Evolutionary conservation across 1,140 invertebrate species (phyloP), one percentile per base, ranked within the genome.

Genomic region (Chymomyza costata): DNA sequence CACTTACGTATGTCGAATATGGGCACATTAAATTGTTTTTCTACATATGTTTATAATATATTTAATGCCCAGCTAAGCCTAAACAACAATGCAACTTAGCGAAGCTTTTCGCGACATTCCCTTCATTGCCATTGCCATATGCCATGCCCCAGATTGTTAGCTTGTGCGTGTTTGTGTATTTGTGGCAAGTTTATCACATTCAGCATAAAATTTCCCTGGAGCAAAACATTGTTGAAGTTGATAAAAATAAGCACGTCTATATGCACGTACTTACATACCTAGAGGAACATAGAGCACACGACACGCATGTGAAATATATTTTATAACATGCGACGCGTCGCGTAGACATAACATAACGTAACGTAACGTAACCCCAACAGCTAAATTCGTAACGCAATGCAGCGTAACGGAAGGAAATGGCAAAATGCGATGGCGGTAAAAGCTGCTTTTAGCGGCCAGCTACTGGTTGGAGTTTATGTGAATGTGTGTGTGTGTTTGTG

Each of bases 181-280:
- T 16, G 30, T 31, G 35, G 31, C 55, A 49, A 67, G 71, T 78
- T 67, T 78, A 78, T 78, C 66, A 67, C 46, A 67, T 65, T 63
- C 60, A 59, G 54, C 63, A 65, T 62, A 65, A n/a, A 65, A 65
- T 62, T 67, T 70, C 56, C 67, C 67, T 34, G 53, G 43, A 60
- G 65, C 65, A 60, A 73, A 73, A 62, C 53, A 68, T 60, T 76
- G 76, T 65, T 71, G 34, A 76, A 80, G 66, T 71, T 68, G 76
- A 65, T 71, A 68, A 67, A 68, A 82, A 82, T 68, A 65, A 71
- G 60, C 76, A 82, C 78, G 76, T 82, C 68, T 74, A 82, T 68
- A 65, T 68, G 60, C 76, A 82, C 78, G 76, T 82, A 71, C 73
- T 65, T 59, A 49, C 45, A 49, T 18, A 34, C 25, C 40, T 34